Percentiles rank a stretch among this genome's conserved stretches.
Conservation (phyloP, 2,113 vertebrate genomes). For the Typhlomys cinereus region DNA sequence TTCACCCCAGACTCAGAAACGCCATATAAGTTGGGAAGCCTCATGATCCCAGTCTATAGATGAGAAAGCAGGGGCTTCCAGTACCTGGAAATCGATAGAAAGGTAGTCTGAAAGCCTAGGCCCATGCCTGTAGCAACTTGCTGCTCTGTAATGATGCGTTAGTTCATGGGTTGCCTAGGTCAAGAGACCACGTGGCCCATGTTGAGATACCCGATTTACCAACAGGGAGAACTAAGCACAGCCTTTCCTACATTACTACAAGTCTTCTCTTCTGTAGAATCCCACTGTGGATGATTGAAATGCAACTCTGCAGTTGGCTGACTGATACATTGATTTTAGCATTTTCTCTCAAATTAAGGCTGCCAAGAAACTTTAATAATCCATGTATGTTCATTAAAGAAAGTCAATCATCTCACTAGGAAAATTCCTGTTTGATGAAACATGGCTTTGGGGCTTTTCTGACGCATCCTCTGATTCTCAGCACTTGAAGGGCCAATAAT, state of each 20-base stretch:
- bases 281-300: background rate
- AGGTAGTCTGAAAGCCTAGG: background rate
- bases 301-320: background rate
- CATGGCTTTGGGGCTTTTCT: background rate
- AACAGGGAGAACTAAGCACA: background rate
- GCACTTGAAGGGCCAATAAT: background rate
- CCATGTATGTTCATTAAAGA: background rate
- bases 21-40: background rate
- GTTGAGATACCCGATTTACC: accelerated
- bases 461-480: background rate
- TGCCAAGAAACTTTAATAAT: background rate
- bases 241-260: background rate
- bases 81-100: background rate
- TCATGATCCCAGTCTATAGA: background rate
- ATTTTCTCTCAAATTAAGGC: background rate
- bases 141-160: background rate
- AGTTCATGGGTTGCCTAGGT: background rate
- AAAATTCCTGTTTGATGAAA: background rate
- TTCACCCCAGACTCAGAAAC: background rate
- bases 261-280: background rate
- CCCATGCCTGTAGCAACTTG: background rate
- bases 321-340: background rate
- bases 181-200: background rate
- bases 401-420: background rate
- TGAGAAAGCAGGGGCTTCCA: background rate